A percentile compares a stretch with the other conserved stretches of the same genome.
These are phyloP conservation scores for Astyanax mexicanus DNA, from an alignment of 2,797 vertebrate genomes.

Conservation along the genomic window DNA sequence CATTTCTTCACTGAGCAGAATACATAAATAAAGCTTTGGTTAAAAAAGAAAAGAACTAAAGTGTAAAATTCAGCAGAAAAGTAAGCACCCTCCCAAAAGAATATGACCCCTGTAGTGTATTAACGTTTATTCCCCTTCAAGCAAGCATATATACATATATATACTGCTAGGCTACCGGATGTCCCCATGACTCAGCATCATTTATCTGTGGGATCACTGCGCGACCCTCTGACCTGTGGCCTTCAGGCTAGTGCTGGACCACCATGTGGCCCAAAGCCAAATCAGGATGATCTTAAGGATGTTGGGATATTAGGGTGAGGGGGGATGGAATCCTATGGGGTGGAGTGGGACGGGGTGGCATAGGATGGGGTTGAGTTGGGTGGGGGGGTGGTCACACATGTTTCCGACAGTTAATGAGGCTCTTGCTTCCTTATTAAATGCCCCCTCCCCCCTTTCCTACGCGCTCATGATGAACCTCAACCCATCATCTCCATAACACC, in stretches of 20 bases:
- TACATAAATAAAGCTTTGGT: neutral
- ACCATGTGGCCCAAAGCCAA: conserved; percentile 37
- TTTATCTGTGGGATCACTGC: conserved; percentile 21
- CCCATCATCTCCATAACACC: conserved; percentile 46
- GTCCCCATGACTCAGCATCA: conserved; percentile 13
- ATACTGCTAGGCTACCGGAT: neutral
- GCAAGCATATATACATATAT: neutral
- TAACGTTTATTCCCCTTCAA: too few relatives aligned
- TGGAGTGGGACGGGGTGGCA: conserved; percentile 3
- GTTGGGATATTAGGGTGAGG: neutral
- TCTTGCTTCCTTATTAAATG: conserved; percentile 56
- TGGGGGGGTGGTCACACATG: conserved; percentile 42
- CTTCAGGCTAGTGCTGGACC: conserved; percentile 35
- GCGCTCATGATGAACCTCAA: conserved; percentile 46
- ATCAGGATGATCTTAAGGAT: conserved; percentile 44
- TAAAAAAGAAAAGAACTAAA: neutral
- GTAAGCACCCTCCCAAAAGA: neutral
- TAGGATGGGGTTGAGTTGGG: conserved; percentile 14
- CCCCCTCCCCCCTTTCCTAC: conserved; percentile 40
- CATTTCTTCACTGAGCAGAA: neutral
- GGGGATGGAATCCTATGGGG: neutral
- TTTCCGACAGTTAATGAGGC: conserved; percentile 55
- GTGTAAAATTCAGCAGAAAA: too few relatives aligned
- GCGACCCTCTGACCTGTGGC: conserved; percentile 50
- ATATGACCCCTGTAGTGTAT: too few relatives aligned